Conservation (phyloP, 2,888 invertebrate species). For the Rotaria magnacalcarata region DNA sequence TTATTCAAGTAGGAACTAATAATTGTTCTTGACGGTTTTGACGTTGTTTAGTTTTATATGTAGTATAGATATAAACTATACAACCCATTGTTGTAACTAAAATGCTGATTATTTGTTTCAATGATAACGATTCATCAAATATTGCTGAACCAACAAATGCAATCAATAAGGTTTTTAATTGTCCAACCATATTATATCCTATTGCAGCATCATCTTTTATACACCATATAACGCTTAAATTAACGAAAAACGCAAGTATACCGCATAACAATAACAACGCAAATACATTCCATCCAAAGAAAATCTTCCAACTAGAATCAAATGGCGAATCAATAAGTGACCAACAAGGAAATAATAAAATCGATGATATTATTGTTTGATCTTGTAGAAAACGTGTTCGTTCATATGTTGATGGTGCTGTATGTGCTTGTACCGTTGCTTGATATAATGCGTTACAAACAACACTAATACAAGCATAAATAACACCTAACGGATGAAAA, state of each 20-base stretch:
- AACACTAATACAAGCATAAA: not conserved
- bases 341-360: not conserved
- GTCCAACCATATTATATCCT: slow-evolving; percentile 14
- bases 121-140: not conserved
- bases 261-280: not conserved
- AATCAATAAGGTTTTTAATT: not conserved
- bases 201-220: not conserved
- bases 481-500: not conserved
- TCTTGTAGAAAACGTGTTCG: not conserved
- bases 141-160: not conserved
- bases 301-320: not conserved
- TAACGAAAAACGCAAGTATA: not conserved
- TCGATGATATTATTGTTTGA: not conserved
- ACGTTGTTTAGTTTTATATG: not conserved
- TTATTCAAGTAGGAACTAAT: not conserved
- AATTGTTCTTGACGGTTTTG: not conserved
- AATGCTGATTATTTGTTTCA: not conserved
- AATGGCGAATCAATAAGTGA: not conserved
- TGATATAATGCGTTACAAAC: not conserved
- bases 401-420: not conserved
- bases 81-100: not conserved
- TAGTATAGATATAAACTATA: not conserved
- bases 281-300: not conserved
- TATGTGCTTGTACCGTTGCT: not conserved
- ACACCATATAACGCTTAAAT: not conserved